Evolutionary conservation across 2,113 vertebrate species (phyloP).

Genomic region (Anhinga rufa): DNA sequence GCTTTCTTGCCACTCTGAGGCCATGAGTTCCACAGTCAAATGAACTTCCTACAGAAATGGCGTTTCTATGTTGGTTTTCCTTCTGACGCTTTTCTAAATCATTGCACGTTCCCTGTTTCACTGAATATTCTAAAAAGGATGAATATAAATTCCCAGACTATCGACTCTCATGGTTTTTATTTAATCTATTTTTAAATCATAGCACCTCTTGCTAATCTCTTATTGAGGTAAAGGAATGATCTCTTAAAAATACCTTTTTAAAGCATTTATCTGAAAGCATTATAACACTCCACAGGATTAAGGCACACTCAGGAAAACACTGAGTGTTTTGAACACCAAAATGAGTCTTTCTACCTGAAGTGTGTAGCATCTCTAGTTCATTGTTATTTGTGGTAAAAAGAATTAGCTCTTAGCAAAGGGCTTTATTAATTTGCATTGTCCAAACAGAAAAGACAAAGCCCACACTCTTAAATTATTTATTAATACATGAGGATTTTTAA

Average conservation of each 20-base stretch:
- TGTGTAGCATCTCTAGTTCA: background rate
- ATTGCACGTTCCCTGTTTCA: background rate
- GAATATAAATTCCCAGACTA: background rate
- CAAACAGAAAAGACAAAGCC: background rate
- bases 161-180: background rate
- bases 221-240: background rate
- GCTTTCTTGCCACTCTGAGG: background rate
- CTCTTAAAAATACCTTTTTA: background rate
- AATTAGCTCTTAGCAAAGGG: background rate
- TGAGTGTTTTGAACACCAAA: background rate
- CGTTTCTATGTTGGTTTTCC: background rate
- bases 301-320: background rate
- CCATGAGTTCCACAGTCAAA: background rate
- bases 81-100: background rate
- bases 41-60: background rate
- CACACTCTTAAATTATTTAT: conserved; percentile 13
- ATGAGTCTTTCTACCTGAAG: background rate
- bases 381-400: background rate
- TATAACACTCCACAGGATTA: background rate
- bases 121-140: background rate
- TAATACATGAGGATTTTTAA: background rate
- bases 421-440: background rate
- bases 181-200: background rate
- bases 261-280: background rate
- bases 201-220: background rate